phyloP scores from a whole-genome alignment of 1,140 invertebrate species.

The Drosophila albomicans region DNA sequence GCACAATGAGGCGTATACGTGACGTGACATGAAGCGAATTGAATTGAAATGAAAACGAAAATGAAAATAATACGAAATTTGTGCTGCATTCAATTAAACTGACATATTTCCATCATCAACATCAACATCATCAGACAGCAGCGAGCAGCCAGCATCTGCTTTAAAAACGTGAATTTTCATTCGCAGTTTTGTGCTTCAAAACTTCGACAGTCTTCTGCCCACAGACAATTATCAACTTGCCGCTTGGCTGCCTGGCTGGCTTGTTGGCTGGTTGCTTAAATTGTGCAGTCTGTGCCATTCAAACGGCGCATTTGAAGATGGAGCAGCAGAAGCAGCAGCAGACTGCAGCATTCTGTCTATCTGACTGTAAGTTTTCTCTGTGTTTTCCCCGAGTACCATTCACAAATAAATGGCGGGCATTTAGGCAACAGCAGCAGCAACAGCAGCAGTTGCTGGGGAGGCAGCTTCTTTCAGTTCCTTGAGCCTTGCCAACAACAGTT shows the following conservation, averaged over 20 bases:
- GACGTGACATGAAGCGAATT: conserved; percentile 46
- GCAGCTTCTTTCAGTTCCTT: conserved; percentile 52
- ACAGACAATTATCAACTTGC: conserved; percentile 45
- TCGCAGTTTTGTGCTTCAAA: not conserved
- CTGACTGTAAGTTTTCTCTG: conserved; percentile 43
- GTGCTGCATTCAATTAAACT: conserved; percentile 53
- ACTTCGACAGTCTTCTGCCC: conserved; percentile 1
- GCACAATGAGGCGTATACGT: conserved; percentile 37
- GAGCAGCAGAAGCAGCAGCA: conserved; percentile 18
- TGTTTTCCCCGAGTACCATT: conserved; percentile 61
- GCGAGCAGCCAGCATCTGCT: not conserved
- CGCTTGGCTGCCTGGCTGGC: conserved; percentile 19
- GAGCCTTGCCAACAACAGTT: conserved; percentile 67
- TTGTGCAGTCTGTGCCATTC: conserved; percentile 52
- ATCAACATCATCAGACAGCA: too few species aligned
- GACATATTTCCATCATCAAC: not conserved
- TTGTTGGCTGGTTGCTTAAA: conserved; percentile 28
- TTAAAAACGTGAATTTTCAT: not conserved
- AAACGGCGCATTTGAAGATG: conserved; percentile 56
- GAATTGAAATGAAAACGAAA: conserved; percentile 1
- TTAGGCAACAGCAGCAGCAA: conserved; percentile 60
- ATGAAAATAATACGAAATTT: conserved; percentile 4
- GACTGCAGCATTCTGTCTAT: conserved; percentile 42
- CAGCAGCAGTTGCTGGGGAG: conserved; percentile 5
- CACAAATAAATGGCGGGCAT: conserved; percentile 80